Conservation (phyloP, 2,888 invertebrate species). For the Agrilus mali region DNA sequence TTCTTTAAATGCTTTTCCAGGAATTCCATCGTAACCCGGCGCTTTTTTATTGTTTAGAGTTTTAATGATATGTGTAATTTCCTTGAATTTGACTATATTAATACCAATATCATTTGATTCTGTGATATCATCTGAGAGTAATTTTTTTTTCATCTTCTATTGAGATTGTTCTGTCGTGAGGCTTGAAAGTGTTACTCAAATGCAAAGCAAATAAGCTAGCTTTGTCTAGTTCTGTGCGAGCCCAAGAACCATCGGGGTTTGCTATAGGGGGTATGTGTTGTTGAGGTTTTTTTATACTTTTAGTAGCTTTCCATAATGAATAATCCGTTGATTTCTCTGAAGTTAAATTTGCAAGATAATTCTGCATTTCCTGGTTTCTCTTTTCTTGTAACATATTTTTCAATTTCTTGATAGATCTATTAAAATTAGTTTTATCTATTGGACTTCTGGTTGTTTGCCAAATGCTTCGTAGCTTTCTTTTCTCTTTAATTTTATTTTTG, state of each 20-base stretch:
- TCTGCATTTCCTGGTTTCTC: background rate
- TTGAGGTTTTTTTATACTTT: background rate
- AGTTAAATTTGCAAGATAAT: background rate
- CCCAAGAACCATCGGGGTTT: background rate
- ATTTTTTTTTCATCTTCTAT: no score
- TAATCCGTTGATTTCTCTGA: background rate
- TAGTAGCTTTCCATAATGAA: conserved; percentile 1
- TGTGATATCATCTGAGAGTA: no score
- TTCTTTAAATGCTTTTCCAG: no score
- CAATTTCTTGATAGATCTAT: background rate
- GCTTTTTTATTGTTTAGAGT: background rate
- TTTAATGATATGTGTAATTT: no score
- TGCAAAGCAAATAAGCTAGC: background rate
- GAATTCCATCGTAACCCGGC: no score
- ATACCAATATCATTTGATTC: no score
- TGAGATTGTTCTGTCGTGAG: conserved; percentile 3
- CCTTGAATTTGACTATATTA: no score
- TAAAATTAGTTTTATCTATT: background rate
- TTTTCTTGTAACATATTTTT: conserved; percentile 2
- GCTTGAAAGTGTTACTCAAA: background rate
- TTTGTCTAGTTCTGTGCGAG: background rate
- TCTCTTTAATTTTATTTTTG: background rate
- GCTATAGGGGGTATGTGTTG: background rate
- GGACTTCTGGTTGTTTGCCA: background rate
- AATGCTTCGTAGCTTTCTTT: background rate